A percentile compares a stretch with the other conserved stretches of the same genome.
These are phyloP conservation scores for Dendrocopos noguchii DNA, from an alignment of 2,113 vertebrate genomes.

Conservation along the genomic window DNA sequence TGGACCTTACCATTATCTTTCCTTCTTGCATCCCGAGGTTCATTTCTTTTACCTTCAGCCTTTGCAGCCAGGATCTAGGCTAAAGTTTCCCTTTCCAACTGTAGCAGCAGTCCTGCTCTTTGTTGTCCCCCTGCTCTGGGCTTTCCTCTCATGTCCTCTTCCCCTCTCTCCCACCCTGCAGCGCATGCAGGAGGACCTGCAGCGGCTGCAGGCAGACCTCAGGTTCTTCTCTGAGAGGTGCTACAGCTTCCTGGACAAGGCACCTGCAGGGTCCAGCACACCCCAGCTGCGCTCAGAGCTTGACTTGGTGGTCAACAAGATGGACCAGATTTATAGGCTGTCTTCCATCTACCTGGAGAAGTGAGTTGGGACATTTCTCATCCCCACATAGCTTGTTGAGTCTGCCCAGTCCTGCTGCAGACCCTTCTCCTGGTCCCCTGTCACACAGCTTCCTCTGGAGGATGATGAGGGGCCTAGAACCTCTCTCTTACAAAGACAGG, in stretches of 20 bases:
- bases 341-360: conserved; percentile 91
- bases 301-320: conserved; percentile 85
- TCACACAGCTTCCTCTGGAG: fast-evolving
- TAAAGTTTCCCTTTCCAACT: no score
- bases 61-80: no score
- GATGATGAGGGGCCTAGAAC: no score
- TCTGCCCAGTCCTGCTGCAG: fast-evolving
- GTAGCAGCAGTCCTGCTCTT: neutral
- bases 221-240: conserved; percentile 84
- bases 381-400: neutral
- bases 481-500: no score
- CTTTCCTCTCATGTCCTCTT: neutral
- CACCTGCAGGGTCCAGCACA: conserved; percentile 82
- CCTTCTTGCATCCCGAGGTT: no score
- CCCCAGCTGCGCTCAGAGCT: conserved; percentile 87
- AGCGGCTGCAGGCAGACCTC: conserved; percentile 80
- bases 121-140: neutral
- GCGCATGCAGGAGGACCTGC: conserved; percentile 85
- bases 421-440: neutral
- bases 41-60: no score
- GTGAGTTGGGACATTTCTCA: conserved; percentile 73
- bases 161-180: neutral
- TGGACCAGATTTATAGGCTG: conserved; percentile 84
- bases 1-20: no score
- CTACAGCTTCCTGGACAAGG: conserved; percentile 86